phyloP scores from a whole-genome alignment of 2,797 vertebrate species.

The Eremophila alpestris region DNA sequence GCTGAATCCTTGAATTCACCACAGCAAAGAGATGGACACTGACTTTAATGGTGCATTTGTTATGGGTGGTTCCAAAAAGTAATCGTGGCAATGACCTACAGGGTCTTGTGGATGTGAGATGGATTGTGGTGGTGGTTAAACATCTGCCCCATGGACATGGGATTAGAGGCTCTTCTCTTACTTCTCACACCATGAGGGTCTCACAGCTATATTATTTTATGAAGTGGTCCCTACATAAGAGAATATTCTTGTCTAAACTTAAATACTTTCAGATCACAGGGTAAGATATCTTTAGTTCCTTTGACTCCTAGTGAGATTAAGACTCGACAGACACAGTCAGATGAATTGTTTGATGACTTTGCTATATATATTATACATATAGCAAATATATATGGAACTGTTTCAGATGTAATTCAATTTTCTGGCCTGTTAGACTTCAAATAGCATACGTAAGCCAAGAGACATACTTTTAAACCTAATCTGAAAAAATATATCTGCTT shows the following conservation, averaged over 20 bases:
- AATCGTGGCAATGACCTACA: neutral
- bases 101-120: neutral
- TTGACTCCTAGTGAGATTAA: neutral
- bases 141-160: neutral
- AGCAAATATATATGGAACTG: neutral
- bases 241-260: neutral
- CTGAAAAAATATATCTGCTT: constrained; percentile 10
- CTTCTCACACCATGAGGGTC: neutral
- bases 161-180: neutral
- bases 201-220: neutral
- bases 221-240: neutral
- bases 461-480: neutral
- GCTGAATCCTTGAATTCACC: neutral
- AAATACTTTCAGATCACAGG: neutral
- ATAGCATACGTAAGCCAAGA: neutral
- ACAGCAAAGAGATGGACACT: neutral
- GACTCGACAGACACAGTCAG: rapidly evolving
- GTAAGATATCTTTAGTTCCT: neutral
- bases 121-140: neutral
- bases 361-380: neutral
- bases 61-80: neutral
- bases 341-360: neutral
- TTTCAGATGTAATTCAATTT: neutral
- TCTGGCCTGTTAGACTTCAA: neutral
- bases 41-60: neutral